Evolutionary conservation across 2,888 invertebrate genomes (phyloP), one percentile per base, ranked within the genome.

Genomic region (Disparrhopalites patrizii): DNA sequence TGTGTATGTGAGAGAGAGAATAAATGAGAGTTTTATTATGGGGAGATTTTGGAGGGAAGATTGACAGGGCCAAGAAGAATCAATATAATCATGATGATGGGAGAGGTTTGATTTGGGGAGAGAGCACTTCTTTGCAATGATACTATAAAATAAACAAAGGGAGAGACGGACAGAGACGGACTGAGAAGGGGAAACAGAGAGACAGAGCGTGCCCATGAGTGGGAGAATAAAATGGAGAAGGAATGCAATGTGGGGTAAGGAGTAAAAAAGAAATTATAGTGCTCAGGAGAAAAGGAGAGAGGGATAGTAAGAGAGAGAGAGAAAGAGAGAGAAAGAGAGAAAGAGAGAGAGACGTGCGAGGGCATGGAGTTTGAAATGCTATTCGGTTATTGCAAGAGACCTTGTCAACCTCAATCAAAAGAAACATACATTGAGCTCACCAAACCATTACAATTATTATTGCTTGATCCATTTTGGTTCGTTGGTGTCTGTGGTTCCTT

Each of bases 361-460:
- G 27, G 60, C 31, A 31, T 62, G 30, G 55, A 50, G 68, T 70
- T 71, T 71, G 71, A 71, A 69, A 71, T 68, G 67, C 67, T 58
- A 55, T 68, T 63, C 58, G 67, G 66, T 72, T 68, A 72, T 70
- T 70, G 64, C 62, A 65, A 66, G 70, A 68, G 72, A 72, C 69
- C 69, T 72, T 72, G 72, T 72, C 72, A 67, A 57, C 36, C 62
- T 52, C 38, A 67, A 65, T 67, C 52, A 64, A 60, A 47, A 54
- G 30, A 50, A 47, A 27, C 40, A 60, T 65, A 43, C 18, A 33
- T 64, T 65, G 38, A 43, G 20, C 43, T n/a, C 23, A 36, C 68
- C n/a, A n/a, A n/a, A n/a, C n/a, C 68, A 68, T 68, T 68, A 68
- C 61, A 66, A 68, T 68, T 68, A 68, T 68, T 68, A 68, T 65